phyloP scores from a whole-genome alignment of 2,888 invertebrate genomes.

The Drosophila gaucha region DNA sequence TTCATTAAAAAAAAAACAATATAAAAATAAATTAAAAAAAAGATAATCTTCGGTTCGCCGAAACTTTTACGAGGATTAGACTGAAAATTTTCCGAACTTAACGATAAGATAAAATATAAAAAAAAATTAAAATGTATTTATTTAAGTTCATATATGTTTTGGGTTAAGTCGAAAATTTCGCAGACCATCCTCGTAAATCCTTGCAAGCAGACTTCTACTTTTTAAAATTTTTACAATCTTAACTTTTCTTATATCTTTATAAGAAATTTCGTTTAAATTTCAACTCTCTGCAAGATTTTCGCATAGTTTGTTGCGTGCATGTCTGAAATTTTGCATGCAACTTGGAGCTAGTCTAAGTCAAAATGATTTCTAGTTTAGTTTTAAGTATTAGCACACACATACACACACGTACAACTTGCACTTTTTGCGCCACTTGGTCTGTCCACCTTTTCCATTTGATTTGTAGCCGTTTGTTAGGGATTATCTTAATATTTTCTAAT shows the following conservation, averaged over 20 bases:
- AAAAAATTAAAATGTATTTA: background rate
- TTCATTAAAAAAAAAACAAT: background rate
- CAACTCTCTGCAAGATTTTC: constrained; percentile 5
- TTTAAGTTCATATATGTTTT: background rate
- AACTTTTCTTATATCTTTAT: background rate
- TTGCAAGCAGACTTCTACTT: background rate
- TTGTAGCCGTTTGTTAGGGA: constrained; percentile 31
- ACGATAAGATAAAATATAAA: too few species aligned
- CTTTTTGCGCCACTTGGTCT: constrained; percentile 50
- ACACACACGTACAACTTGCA: background rate
- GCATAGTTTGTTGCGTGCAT: constrained; percentile 16
- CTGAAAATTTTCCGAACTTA: too few species aligned
- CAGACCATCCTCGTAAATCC: background rate
- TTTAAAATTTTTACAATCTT: constrained; percentile 6
- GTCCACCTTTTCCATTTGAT: constrained; percentile 21
- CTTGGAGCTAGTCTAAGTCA: constrained; percentile 50
- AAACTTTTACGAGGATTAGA: background rate
- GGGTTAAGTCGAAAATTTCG: background rate
- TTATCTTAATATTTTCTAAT: background rate
- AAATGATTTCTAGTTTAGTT: constrained; percentile 43
- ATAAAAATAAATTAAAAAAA: background rate
- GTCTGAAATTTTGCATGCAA: constrained; percentile 32
- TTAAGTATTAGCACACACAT: constrained; percentile 29
- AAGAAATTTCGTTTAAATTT: background rate
- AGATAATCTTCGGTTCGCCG: background rate